Evolutionary conservation across 2,888 invertebrate species (phyloP).

Genomic region (Himalopsyche japonica): DNA sequence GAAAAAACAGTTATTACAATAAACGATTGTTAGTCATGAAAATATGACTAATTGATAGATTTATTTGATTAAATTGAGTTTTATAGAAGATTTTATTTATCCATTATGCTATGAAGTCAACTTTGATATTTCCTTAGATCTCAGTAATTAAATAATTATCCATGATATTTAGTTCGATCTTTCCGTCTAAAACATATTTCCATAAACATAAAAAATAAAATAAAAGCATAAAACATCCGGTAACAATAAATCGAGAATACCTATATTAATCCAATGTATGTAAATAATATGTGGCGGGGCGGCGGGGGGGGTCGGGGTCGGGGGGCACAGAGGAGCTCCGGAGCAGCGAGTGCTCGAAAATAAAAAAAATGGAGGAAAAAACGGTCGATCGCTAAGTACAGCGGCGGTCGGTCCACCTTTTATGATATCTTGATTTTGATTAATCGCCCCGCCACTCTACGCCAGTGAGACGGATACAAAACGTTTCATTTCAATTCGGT

Average conservation of each 20-base stretch:
- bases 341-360: background rate
- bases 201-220: background rate
- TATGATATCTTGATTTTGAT: constrained; percentile 38
- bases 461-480: background rate
- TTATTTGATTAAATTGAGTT: too few species aligned
- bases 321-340: background rate
- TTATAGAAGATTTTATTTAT: background rate
- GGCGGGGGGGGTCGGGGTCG: background rate
- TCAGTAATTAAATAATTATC: background rate
- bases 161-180: background rate
- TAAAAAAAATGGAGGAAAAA: background rate
- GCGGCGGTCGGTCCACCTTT: constrained; percentile 31
- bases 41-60: too few species aligned
- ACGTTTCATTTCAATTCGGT: background rate
- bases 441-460: constrained; percentile 21
- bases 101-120: background rate
- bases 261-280: background rate
- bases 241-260: background rate
- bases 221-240: background rate
- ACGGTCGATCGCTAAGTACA: constrained; percentile 19
- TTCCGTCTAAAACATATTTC: background rate
- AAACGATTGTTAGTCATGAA: too few species aligned
- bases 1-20: too few species aligned
- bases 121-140: background rate
- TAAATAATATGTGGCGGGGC: background rate